Evolutionary conservation across 2,888 invertebrate species (phyloP), one percentile per base, ranked within the genome.

Genomic region (Notodonta dromedarius): DNA sequence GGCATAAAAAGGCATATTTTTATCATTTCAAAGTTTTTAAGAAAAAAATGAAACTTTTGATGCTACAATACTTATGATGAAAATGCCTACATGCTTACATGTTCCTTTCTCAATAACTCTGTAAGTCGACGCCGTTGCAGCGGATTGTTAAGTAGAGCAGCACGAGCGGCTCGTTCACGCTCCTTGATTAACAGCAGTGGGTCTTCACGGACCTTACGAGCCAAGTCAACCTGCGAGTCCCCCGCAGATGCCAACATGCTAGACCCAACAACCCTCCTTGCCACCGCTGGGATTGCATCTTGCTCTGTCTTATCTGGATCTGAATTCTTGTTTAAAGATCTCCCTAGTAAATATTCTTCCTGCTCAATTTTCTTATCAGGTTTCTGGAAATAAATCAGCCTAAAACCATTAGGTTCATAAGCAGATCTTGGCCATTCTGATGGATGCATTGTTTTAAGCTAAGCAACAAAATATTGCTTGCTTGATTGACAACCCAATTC

Each of bases 181-280:
- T 98, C 97, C 78, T 97, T 97, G 8, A 99, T 98, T 4, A 97
- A 94, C 82, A 98, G 96, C 50, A 99, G 88, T 0, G 99, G 99
- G 94, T 99, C 99, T 87, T 99, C 99, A 83, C 98, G 95, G 67
- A 98, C 94, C 90, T 99, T 99, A 24, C 98, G 95, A 55, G 95
- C 96, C 79, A 98, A 94, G 85, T 99, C 98, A 12, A 98, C 97
- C 90, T 97, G 96, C 59, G 96, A 94, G 35, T 94, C 94, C 4
- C 94, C 94, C 42, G 93, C 91, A 62, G 94, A 88, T 9, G 81
- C 71, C 50, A 86, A 64, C 91, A 92, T 91, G 63, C 92, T 92
- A 4, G 91, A 88, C 0, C 93, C 92, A 32, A 90, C 90, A 5
- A 93, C 91, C 69, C 93, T 78, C 2, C 91, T 85, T 4, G 90